Conservation (phyloP, 2,888 invertebrate species). For the Bimastos eiseni region DNA sequence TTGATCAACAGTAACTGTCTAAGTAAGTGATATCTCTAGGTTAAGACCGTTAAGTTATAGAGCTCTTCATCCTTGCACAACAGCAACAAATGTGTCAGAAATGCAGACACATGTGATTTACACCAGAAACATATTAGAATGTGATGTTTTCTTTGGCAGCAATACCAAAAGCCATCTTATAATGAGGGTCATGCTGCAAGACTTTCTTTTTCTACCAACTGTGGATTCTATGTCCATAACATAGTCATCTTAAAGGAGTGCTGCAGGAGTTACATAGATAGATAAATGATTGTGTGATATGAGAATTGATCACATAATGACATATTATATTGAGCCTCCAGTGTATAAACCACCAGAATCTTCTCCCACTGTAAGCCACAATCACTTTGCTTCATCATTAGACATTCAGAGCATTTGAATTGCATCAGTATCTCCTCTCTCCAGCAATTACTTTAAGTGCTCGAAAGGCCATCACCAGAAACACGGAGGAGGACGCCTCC, state of each 20-base stretch:
- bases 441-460: not conserved
- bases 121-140: not conserved
- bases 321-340: not conserved
- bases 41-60: not conserved
- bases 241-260: no score
- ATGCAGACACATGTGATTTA: not conserved
- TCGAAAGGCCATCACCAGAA: not conserved
- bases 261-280: no score
- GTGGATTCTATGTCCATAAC: not conserved
- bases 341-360: not conserved
- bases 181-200: not conserved
- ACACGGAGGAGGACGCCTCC: not conserved
- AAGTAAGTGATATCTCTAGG: not conserved
- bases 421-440: not conserved
- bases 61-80: not conserved
- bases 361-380: not conserved
- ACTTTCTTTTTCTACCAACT: not conserved
- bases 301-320: not conserved
- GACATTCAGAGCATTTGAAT: not conserved
- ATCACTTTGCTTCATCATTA: slow-evolving; percentile 2
- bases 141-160: not conserved
- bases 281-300: not conserved
- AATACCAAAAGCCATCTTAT: not conserved
- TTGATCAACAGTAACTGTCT: no score
- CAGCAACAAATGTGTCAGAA: not conserved